Evolutionary conservation across 2,888 invertebrate genomes (phyloP).

Genomic region (Periphyllus acericola): DNA sequence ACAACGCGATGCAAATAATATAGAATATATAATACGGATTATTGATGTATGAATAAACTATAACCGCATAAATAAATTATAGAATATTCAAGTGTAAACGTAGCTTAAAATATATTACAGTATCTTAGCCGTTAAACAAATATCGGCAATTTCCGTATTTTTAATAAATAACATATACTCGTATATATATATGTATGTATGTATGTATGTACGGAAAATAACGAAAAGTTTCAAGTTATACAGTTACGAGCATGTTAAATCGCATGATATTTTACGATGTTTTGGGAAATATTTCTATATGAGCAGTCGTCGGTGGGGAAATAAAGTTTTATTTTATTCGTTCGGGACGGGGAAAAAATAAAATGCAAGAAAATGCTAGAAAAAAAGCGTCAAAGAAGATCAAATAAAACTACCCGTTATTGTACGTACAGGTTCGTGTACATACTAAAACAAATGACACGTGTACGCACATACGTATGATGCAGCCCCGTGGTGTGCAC

Average conservation of each 20-base stretch:
- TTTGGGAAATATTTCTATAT: conserved; percentile 2
- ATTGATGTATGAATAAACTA: too few relatives aligned
- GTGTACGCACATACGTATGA: not conserved
- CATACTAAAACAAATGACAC: too few relatives aligned
- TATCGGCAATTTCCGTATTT: not conserved
- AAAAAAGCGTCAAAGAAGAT: not conserved
- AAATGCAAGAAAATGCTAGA: not conserved
- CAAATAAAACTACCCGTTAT: not conserved
- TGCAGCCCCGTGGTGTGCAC: not conserved
- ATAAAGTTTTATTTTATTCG: not conserved
- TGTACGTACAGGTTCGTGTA: not conserved
- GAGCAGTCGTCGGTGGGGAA: not conserved
- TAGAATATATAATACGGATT: too few relatives aligned
- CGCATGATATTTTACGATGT: not conserved
- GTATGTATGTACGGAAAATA: not conserved
- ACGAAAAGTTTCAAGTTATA: not conserved
- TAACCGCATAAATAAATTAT: too few relatives aligned
- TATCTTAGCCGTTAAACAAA: not conserved
- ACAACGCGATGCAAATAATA: too few relatives aligned
- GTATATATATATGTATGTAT: too few relatives aligned
- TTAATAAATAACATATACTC: not conserved
- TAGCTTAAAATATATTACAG: too few relatives aligned
- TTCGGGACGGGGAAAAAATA: not conserved
- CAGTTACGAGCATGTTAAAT: not conserved
- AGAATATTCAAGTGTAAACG: too few relatives aligned